Evolutionary conservation across 1,140 invertebrate genomes (phyloP).

Genomic region (Neodiprion virginianus): DNA sequence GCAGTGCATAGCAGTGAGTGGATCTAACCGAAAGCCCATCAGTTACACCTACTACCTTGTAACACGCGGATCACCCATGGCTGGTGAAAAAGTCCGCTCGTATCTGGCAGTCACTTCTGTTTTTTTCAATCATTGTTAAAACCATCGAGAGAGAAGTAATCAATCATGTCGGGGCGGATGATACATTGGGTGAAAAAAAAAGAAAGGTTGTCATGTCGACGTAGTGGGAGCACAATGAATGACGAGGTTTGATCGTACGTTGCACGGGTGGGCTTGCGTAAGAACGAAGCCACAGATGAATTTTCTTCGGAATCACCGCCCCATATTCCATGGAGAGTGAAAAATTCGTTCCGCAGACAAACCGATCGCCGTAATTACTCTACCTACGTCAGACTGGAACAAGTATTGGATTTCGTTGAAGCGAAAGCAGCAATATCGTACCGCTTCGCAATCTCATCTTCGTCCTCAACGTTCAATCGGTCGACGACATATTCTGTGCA

Average conservation of each 20-base stretch:
- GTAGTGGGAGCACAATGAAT: background rate
- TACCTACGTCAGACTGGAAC: background rate
- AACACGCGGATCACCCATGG: too few species aligned
- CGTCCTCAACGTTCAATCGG: too few species aligned
- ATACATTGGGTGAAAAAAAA: background rate
- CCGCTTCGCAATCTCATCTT: too few species aligned
- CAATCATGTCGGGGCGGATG: conserved; percentile 1
- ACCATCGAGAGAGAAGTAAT: background rate
- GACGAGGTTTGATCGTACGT: conserved; percentile 1
- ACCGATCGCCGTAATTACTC: background rate
- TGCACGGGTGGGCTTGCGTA: background rate
- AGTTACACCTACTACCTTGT: too few species aligned
- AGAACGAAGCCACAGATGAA: background rate
- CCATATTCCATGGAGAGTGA: background rate
- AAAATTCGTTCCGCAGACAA: background rate
- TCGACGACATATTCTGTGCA: too few species aligned
- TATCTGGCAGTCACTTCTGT: background rate
- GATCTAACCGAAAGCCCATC: too few species aligned
- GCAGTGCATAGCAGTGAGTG: too few species aligned
- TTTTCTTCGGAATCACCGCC: background rate
- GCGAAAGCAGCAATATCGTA: too few species aligned
- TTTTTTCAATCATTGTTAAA: background rate
- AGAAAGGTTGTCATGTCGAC: background rate
- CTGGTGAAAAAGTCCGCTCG: too few species aligned
- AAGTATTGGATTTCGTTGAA: too few species aligned